Conservation (phyloP, 2,888 invertebrate species). For the Brenthis daphne region DNA sequence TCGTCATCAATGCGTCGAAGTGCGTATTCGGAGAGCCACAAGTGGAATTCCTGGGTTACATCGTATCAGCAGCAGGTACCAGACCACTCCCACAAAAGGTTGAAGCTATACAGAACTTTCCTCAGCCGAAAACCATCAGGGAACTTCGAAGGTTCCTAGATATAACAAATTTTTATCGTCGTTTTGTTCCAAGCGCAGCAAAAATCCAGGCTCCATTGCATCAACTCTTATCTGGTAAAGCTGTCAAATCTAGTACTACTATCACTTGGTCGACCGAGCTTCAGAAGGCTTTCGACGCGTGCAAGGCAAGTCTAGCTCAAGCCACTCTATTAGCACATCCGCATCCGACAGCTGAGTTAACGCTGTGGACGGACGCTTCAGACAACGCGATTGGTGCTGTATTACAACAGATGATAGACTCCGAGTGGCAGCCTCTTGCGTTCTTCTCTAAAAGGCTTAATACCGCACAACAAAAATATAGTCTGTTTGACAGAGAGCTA, state of each 20-base stretch:
- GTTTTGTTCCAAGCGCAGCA: slow-evolving; percentile 34
- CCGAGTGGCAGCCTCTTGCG: slow-evolving; percentile 47
- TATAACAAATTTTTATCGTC: slow-evolving; percentile 34
- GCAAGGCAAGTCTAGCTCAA: slow-evolving; percentile 11
- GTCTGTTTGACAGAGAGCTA: not conserved
- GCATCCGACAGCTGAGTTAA: slow-evolving; percentile 1
- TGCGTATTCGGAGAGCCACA: slow-evolving; percentile 20
- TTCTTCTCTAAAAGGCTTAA: slow-evolving; percentile 21
- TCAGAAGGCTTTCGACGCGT: slow-evolving; percentile 8
- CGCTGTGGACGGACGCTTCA: slow-evolving; percentile 49
- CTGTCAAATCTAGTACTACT: slow-evolving; percentile 17
- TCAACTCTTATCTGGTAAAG: slow-evolving; percentile 7
- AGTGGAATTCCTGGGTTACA: slow-evolving; percentile 25
- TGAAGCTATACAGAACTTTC: slow-evolving; percentile 15
- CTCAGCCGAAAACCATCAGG: slow-evolving; percentile 36
- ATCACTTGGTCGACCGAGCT: slow-evolving; percentile 23
- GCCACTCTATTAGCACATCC: slow-evolving; percentile 10
- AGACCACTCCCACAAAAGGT: slow-evolving; percentile 13
- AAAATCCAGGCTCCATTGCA: slow-evolving; percentile 28
- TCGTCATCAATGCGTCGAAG: slow-evolving; percentile 20
- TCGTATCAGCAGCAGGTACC: slow-evolving; percentile 12
- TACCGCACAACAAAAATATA: slow-evolving; percentile 9
- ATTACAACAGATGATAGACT: slow-evolving; percentile 47
- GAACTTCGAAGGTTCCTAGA: slow-evolving; percentile 41
- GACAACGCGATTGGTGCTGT: slow-evolving; percentile 51